Conservation (phyloP, 2,113 vertebrate genomes). For the Lipophrys pholis region DNA sequence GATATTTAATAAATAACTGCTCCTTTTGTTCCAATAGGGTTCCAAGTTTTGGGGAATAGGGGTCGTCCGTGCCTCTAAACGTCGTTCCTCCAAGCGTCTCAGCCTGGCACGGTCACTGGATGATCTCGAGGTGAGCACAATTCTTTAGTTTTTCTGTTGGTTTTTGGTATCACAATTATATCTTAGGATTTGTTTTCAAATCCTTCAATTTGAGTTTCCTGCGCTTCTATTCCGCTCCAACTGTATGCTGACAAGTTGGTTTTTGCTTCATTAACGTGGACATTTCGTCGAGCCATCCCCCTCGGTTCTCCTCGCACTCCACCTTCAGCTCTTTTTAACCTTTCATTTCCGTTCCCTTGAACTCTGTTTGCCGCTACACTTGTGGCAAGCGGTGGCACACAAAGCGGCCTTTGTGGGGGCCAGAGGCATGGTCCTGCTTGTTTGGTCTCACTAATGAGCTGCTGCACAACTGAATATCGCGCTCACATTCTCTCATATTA, state of each 20-base stretch:
- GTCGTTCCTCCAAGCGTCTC: slow-evolving; percentile 87
- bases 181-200: no score
- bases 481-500: slow-evolving; percentile 63
- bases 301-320: slow-evolving; percentile 19
- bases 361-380: slow-evolving; percentile 55
- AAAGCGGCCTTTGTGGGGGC: slow-evolving; percentile 74
- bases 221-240: slow-evolving; percentile 4
- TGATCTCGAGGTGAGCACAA: slow-evolving; percentile 89
- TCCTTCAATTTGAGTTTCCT: background rate
- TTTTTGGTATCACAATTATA: background rate
- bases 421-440: slow-evolving; percentile 62
- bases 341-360: slow-evolving; percentile 73
- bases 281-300: slow-evolving; percentile 14
- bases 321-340: slow-evolving; percentile 47
- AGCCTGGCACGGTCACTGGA: slow-evolving; percentile 93
- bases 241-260: slow-evolving; percentile 4
- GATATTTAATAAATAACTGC: no score
- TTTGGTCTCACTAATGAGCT: slow-evolving; percentile 75
- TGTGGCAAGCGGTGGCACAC: slow-evolving; percentile 44
- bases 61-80: slow-evolving; percentile 83
- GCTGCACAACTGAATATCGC: slow-evolving; percentile 44
- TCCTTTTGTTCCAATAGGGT: slow-evolving; percentile 74
- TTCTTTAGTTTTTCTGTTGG: no score
- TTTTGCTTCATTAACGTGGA: slow-evolving; percentile 13
- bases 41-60: slow-evolving; percentile 85